Percentiles rank a stretch among this genome's conserved stretches.
Evolutionary conservation across 2,888 invertebrate genomes (phyloP).

Genomic region (Ormyrus nitidulus): DNA sequence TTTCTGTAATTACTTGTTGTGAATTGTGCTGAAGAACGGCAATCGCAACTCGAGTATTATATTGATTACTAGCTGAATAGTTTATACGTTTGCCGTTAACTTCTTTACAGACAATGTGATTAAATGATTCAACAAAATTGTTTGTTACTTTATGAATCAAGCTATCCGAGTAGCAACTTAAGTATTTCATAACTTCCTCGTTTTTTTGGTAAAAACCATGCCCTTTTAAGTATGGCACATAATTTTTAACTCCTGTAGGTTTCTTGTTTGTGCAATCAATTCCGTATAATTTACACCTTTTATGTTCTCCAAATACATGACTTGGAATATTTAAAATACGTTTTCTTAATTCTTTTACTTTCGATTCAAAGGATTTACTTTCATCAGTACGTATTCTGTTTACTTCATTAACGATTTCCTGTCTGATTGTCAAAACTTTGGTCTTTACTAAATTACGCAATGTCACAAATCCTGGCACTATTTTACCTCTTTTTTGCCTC

Average conservation of each 20-base stretch:
- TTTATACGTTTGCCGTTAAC: slow-evolving; percentile 41
- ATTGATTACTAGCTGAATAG: slow-evolving; percentile 16
- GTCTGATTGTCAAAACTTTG: background rate
- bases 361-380: background rate
- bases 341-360: slow-evolving; percentile 39
- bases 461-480: background rate
- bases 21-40: slow-evolving; percentile 6
- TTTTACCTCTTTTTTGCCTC: background rate
- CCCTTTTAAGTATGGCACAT: background rate
- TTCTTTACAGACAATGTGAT: slow-evolving; percentile 32
- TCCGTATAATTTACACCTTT: slow-evolving; percentile 33
- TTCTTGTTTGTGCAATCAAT: slow-evolving; percentile 7
- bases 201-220: slow-evolving; percentile 16
- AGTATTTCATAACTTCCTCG: background rate
- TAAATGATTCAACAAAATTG: slow-evolving; percentile 41
- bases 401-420: background rate
- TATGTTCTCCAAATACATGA: slow-evolving; percentile 59
- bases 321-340: slow-evolving; percentile 54
- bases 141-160: background rate
- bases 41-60: background rate
- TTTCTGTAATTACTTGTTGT: background rate
- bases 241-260: background rate
- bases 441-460: slow-evolving; percentile 9
- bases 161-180: slow-evolving; percentile 9
- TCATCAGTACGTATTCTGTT: background rate